Base-by-base conservation (phyloP, 1,140 invertebrate genomes). In the Eulimnadia texana region DNA sequence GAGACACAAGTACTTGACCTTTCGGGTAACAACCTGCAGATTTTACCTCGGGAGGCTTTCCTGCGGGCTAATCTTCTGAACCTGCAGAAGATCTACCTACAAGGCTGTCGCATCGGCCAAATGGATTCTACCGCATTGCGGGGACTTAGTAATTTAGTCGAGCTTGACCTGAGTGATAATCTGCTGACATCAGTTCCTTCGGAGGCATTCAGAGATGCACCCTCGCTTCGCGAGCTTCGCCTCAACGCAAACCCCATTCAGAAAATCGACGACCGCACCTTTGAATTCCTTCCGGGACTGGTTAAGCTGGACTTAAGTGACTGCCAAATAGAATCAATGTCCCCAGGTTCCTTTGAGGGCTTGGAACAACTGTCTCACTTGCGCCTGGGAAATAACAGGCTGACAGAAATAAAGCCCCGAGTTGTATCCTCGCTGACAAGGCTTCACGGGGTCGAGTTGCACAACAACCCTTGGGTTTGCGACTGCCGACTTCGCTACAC, bases 381-480 rank as follows among this genome's bases (percentile, higher is more conserved):
- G 11, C 89, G 88, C 64, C 68, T 94, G 52, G 87, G 88, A 70
- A 82, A 84, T 61, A 94, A 94, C 70, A 78, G 80, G 63, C 73
- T 94, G 23, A 79, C 79, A 22, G 85, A 84, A 47, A 72, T 91
- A 25, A 74, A 50, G 57, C 68, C 63, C 9, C 52, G 49, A 13
- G 51, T 64, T 0, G 52, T 62, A 11, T 55, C 51, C 3, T 62
- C 63, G n/a, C 57, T 65, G 10, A 24, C 63, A n/a, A 82, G 83
- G 23, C 76, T 93, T 3, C 84, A 87, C 67, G 87, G 85, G 42
- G 83, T 93, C 60, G 87, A 90, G 69, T 73, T 94, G 47, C 88
- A 93, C 65, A 87, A 90, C 60, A 95, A 95, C 74, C 88, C 87
- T 0, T 93, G 90, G 90, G 78, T 83, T 28, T 95, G 91, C 68